Percentiles rank a stretch among this genome's conserved stretches.
Evolutionary conservation across 2,113 vertebrate species (phyloP).

Genomic region (Charadrius vociferus): DNA sequence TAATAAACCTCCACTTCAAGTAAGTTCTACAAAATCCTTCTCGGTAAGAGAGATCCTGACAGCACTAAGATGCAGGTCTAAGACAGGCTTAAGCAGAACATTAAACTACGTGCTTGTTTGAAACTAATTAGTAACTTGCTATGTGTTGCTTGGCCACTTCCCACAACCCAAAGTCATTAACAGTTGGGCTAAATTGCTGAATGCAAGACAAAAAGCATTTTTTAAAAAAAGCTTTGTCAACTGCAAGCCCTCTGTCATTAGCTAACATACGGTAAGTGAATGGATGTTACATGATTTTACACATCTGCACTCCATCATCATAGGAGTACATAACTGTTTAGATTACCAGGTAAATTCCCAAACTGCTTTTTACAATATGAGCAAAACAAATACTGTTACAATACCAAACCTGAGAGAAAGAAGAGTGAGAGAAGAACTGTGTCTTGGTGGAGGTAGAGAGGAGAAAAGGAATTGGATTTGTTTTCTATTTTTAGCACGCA

Average conservation of each 20-base stretch:
- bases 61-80: not conserved
- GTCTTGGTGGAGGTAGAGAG: not conserved
- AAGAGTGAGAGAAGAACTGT: not conserved
- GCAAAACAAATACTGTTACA: not conserved
- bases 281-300: not conserved
- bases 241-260: not conserved
- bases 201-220: not conserved
- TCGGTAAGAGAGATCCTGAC: not conserved
- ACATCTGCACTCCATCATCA: not conserved
- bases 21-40: not conserved
- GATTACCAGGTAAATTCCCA: not conserved
- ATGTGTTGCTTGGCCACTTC: not conserved
- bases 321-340: not conserved
- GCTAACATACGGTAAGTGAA: not conserved
- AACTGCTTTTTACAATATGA: not conserved
- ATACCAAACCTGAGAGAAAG: not conserved
- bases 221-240: not conserved
- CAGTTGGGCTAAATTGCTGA: not conserved
- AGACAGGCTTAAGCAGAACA: not conserved
- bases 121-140: not conserved
- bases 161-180: not conserved
- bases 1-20: not conserved
- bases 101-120: not conserved
- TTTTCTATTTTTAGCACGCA: not conserved
- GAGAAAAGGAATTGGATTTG: not conserved